Evolutionary conservation across 2,113 vertebrate species (phyloP), one percentile per base, ranked within the genome.

Genomic region (human (Homo sapiens)): DNA sequence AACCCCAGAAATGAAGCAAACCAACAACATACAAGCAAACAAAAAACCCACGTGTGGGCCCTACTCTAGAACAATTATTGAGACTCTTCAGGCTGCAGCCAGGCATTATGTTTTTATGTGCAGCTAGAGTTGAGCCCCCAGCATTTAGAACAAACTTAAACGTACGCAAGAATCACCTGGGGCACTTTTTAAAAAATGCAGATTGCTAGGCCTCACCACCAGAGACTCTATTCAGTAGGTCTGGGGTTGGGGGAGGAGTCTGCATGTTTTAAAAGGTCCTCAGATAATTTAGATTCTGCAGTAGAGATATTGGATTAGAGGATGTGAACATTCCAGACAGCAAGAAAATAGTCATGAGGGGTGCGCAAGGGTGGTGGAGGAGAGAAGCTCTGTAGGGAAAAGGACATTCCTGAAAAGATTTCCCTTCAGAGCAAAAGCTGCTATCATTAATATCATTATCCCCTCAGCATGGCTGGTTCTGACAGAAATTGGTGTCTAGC

Each of bases 401-500:
- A 75, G 66, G 96, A 95, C 73, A 30, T 92, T 97, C 97, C 90
- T 95, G 93, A 70, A 91, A 96, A 96, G 70, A 79, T 90, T 93
- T 92, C 32, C 57, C 22, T 97, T 98, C 73, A 59, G 95, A 92
- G 66, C 83, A 98, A 96, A 87, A 96, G 55, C 27, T 97, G 82
- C 57, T 80, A 25, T 84, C 61, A 92, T 87, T 97, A 93, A 64
- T 96, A 81, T 95, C 95, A 92, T 96, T 96, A 97, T 92, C 64
- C 59, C 79, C 50, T 96, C 83, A 95, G 87, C 87, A 45, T 64
- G 83, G 87, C 93, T 97, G 91, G 16, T 87, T 95, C 90, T 87
- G 97, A 97, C 96, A 98, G 95, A 96, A 98, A 97, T 98, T 97
- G 96, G 97, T 98, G 70, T 97, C 95, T 96, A 80, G 57, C 70